Evolutionary conservation across 1,140 invertebrate genomes (phyloP), one percentile per base, ranked within the genome.

Genomic region (Gerris buenoi): DNA sequence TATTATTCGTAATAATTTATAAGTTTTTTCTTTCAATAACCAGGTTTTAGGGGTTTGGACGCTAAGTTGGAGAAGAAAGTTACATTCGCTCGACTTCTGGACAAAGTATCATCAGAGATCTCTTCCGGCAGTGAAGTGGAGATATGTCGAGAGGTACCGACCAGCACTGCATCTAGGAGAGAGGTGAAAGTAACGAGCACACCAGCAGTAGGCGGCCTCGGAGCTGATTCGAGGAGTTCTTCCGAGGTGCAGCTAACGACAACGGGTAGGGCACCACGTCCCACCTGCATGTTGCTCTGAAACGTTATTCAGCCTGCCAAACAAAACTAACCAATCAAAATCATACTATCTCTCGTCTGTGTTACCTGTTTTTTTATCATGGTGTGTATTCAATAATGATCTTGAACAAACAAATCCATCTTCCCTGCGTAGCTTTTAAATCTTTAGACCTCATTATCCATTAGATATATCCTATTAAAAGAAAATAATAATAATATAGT

Each of bases 101-200:
- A 85, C 71, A 87, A 84, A 77, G 85, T 88, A 2, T 86, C 85
- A 23, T 84, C 84, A 23, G 86, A 87, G 79, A 86, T 87, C 83
- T 85, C 83, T 69, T 85, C 83, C 15, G 84, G 84, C 27, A 85
- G 84, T 0, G 85, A 86, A 62, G 79, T 83, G 59, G 83, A 85
- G 71, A 60, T 27, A 23, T 27, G 65, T 56, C 33, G 33, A 46
- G 33, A 46, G 18, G n/a, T n/a, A n/a, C n/a, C n/a, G n/a, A n/a
- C n/a, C n/a, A 5, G 5, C 18, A 23, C 18, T 15, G 60, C 33
- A 18, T 10, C 18, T 5, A 46, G 33, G 33, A 46, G 33, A 18
- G 33, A 46, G 18, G 5, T 18, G 5, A 46, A 59, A 1, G 28
- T 26, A 1, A 23, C 23, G 27, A 63, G 27, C 1, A 33, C 64